phyloP scores from a whole-genome alignment of 35 echinoderm and acorn worm genomes.

The Eucidaris tribuloides region DNA sequence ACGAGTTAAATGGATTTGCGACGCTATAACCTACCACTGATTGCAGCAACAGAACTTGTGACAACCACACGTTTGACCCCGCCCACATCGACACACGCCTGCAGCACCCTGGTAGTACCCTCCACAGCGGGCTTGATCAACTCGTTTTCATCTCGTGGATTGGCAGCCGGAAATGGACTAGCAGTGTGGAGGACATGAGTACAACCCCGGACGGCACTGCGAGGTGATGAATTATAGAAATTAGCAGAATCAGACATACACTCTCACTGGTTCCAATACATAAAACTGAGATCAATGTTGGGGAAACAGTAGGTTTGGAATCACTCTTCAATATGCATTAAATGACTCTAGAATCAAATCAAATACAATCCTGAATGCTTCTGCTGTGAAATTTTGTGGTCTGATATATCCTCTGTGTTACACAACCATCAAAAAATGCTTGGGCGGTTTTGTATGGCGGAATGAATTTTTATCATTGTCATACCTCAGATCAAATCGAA shows the following conservation, averaged over 20 bases:
- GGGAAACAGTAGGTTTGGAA: not conserved
- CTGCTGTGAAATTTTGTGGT: too few species aligned
- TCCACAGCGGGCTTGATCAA: constrained; percentile 80
- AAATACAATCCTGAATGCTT: too few species aligned
- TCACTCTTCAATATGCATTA: too few species aligned
- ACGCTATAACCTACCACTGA: constrained; percentile 32
- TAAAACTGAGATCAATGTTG: not conserved
- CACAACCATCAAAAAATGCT: too few species aligned
- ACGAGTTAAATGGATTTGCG: not conserved
- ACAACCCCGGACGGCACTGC: constrained; percentile 74
- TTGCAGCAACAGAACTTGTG: constrained; percentile 59
- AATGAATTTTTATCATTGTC: too few species aligned
- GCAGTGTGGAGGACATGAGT: constrained; percentile 67
- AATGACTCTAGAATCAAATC: too few species aligned
- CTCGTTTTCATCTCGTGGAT: constrained; percentile 64
- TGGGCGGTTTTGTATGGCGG: too few species aligned
- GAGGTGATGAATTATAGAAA: not conserved
- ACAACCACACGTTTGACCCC: constrained; percentile 78
- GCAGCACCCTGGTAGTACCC: constrained; percentile 62
- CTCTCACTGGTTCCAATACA: not conserved
- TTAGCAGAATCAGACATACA: not conserved
- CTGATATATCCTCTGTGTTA: too few species aligned
- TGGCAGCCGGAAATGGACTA: constrained; percentile 62
- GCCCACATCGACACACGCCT: constrained; percentile 49
- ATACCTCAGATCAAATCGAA: too few species aligned